phyloP scores from a whole-genome alignment of 2,888 invertebrate species.

The Punctoribates punctum region DNA sequence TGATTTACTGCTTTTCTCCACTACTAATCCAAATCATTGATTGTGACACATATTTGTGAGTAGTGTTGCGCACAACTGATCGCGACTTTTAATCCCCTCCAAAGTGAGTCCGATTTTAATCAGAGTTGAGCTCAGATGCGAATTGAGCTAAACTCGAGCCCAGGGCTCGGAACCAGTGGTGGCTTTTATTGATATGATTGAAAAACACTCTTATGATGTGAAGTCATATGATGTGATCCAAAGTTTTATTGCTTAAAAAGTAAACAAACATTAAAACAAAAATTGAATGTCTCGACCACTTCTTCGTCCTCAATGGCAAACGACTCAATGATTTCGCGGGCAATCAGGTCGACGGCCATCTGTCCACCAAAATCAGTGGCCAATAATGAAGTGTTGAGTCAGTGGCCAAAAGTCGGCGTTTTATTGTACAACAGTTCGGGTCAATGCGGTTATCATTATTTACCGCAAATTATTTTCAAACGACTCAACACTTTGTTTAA shows the following conservation, averaged over 20 bases:
- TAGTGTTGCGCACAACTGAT: no score
- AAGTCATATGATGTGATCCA: constrained; percentile 6
- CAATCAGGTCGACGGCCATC: not conserved
- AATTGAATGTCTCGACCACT: not conserved
- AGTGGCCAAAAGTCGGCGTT: constrained; percentile 17
- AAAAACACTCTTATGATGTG: not conserved
- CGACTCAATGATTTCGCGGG: not conserved
- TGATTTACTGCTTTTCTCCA: no score
- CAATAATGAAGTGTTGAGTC: not conserved
- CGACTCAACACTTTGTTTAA: not conserved
- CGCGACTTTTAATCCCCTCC: no score
- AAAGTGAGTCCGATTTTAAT: no score
- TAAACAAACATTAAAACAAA: constrained; percentile 5
- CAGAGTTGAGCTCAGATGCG: no score
- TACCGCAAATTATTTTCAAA: not conserved
- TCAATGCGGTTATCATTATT: constrained; percentile 12
- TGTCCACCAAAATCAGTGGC: not conserved
- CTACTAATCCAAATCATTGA: no score
- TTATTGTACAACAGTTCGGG: constrained; percentile 5
- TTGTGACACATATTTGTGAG: no score
- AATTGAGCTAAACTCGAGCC: no score
- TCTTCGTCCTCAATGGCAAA: not conserved
- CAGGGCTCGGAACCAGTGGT: no score
- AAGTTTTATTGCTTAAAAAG: constrained; percentile 3
- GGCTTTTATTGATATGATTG: no score